Conservation (phyloP, 2,888 invertebrate species). For the Lycaena phlaeas region DNA sequence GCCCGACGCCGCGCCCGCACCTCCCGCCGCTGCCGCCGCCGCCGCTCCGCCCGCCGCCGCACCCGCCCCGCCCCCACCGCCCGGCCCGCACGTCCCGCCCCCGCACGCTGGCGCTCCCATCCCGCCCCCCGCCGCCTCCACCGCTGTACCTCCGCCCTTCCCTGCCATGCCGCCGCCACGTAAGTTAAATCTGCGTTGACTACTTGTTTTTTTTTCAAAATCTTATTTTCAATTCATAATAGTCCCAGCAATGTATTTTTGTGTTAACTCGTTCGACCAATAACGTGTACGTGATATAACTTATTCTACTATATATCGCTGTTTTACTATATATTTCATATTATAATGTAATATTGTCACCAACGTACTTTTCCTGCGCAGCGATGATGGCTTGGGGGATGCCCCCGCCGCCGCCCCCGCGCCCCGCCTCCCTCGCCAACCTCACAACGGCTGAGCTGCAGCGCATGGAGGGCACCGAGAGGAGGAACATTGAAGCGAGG, state of each 20-base stretch:
- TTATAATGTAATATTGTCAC: too few relatives aligned
- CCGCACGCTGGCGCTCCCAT: constrained; percentile 25
- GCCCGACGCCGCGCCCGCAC: constrained; percentile 42
- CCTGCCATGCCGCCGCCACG: constrained; percentile 52
- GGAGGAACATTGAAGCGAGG: constrained; percentile 91
- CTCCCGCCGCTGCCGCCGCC: constrained; percentile 26
- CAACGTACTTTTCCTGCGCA: too few relatives aligned
- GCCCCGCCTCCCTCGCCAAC: constrained; percentile 81
- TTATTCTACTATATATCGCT: too few relatives aligned
- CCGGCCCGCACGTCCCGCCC: constrained; percentile 25
- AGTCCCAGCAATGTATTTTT: too few relatives aligned
- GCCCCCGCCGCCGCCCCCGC: constrained; percentile 79
- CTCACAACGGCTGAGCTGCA: constrained; percentile 88
- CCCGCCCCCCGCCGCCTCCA: constrained; percentile 49
- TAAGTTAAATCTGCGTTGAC: too few relatives aligned
- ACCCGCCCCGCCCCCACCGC: constrained; percentile 20
- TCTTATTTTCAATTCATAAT: too few relatives aligned
- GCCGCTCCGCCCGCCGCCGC: constrained; percentile 22
- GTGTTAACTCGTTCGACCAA: too few relatives aligned
- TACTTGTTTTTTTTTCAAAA: too few relatives aligned
- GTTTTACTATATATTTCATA: too few relatives aligned
- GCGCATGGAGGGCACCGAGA: constrained; percentile 90
- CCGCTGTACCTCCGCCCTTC: constrained; percentile 49
- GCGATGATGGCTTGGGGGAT: constrained; percentile 66
- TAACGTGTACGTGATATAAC: too few relatives aligned